Conservation (phyloP, 2,113 vertebrate genomes). For the Myocastor coypus region DNA sequence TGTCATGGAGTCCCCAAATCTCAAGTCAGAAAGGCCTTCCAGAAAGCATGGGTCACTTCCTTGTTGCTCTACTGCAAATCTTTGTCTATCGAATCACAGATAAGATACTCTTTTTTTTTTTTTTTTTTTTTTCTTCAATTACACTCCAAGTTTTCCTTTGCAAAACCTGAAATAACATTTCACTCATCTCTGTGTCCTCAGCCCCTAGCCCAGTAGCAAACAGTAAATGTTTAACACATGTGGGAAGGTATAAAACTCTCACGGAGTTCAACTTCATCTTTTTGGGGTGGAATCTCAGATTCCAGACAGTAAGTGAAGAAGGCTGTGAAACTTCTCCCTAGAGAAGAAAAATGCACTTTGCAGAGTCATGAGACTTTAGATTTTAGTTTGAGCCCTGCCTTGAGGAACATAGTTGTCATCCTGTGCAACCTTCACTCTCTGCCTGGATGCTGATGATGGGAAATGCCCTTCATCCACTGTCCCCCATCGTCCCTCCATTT, state of each 20-base stretch:
- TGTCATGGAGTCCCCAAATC: background rate
- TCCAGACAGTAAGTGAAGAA: background rate
- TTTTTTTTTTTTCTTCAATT: background rate
- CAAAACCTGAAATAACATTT: background rate
- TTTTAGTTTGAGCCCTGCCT: background rate
- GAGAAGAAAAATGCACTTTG: background rate
- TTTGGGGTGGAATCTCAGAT: background rate
- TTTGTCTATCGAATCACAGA: background rate
- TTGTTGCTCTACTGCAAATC: accelerated
- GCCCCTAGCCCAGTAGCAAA: too few species aligned
- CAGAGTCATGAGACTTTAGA: background rate
- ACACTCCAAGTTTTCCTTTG: background rate
- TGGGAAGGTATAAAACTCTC: background rate
- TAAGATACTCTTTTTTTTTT: background rate
- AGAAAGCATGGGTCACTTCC: background rate
- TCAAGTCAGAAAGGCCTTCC: background rate
- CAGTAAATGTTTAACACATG: background rate
- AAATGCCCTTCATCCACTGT: background rate
- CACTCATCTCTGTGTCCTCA: background rate
- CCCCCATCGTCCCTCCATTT: too few species aligned
- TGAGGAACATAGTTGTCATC: background rate
- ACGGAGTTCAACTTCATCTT: background rate
- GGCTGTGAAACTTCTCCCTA: background rate
- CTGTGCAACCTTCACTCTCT: background rate
- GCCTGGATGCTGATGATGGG: background rate